A percentile compares a stretch with the other conserved stretches of the same genome.
Evolutionary conservation across 2,888 invertebrate species (phyloP).

Genomic region (Seira ritae): DNA sequence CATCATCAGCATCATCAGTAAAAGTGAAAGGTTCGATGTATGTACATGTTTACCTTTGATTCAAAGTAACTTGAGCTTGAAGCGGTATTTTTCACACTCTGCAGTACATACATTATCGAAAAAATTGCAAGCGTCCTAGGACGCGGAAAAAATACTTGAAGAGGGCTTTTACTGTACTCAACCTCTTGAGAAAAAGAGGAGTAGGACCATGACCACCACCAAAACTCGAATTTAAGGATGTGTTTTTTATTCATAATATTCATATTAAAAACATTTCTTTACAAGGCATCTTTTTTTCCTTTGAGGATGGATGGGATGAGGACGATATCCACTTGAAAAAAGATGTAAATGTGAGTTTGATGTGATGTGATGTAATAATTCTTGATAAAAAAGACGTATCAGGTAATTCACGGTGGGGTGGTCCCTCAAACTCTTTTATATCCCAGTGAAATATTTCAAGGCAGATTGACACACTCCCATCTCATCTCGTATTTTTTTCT

Average conservation of each 20-base stretch:
- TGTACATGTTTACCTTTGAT: background rate
- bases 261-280: too few species aligned
- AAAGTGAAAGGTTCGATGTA: slow-evolving; percentile 4
- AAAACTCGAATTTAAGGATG: slow-evolving; percentile 7
- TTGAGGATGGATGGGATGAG: too few species aligned
- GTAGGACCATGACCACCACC: slow-evolving; percentile 10
- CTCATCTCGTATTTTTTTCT: background rate
- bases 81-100: slow-evolving; percentile 1
- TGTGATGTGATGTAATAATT: background rate
- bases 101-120: background rate
- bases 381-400: background rate
- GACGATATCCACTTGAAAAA: too few species aligned
- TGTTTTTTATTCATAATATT: too few species aligned
- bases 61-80: slow-evolving; percentile 3
- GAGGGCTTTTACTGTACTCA: background rate
- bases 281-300: too few species aligned
- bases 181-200: background rate
- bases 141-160: slow-evolving; percentile 1
- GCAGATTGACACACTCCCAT: slow-evolving; percentile 4
- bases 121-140: background rate
- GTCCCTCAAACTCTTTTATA: background rate
- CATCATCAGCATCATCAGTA: background rate
- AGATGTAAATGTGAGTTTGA: too few species aligned
- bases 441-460: background rate
- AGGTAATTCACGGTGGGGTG: background rate